Evolutionary conservation across 2,888 invertebrate species (phyloP).

Genomic region (Ferrisia virgata): DNA sequence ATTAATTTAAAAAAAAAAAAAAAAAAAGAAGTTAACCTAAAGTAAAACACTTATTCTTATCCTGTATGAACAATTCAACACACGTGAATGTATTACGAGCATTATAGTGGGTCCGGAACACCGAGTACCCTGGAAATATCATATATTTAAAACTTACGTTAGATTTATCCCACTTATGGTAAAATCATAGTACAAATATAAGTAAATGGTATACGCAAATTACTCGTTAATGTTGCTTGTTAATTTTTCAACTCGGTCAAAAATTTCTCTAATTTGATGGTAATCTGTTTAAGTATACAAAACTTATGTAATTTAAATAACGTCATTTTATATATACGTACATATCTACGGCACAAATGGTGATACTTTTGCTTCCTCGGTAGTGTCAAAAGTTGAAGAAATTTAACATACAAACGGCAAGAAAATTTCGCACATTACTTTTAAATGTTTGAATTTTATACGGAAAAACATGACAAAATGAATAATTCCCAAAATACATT

Average conservation of each 20-base stretch:
- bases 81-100: no score
- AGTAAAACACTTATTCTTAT: no score
- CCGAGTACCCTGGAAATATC: no score
- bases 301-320: constrained; percentile 3
- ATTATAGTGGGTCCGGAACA: no score
- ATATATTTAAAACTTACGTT: no score
- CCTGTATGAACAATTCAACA: no score
- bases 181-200: neutral
- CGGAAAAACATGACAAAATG: neutral
- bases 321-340: neutral
- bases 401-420: neutral
- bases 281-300: neutral
- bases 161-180: neutral
- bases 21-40: no score
- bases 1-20: no score
- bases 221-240: neutral
- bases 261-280: constrained; percentile 14
- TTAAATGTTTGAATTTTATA: neutral
- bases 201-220: neutral
- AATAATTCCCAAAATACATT: constrained; percentile 24
- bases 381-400: neutral
- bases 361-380: neutral
- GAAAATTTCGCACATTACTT: neutral
- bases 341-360: neutral
- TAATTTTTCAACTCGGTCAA: neutral